phyloP scores from a whole-genome alignment of 2,113 vertebrate genomes.

The Empidonax traillii region DNA sequence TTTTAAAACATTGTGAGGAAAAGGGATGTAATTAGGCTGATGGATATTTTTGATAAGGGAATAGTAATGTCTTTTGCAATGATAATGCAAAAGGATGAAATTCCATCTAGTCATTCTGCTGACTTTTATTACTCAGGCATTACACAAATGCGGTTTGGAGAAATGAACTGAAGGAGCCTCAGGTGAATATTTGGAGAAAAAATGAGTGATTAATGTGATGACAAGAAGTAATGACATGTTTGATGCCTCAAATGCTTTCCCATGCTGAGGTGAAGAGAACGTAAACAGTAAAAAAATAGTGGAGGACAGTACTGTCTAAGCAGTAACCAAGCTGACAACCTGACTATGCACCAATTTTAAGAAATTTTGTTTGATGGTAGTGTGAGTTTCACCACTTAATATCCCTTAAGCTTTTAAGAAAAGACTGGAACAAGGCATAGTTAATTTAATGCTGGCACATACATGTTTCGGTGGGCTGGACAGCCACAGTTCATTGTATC shows the following conservation, averaged over 20 bases:
- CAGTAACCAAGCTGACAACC: not conserved
- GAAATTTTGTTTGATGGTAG: not conserved
- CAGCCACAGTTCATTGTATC: not conserved
- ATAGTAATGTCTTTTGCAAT: slow-evolving; percentile 57
- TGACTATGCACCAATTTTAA: not conserved
- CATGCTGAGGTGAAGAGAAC: not conserved
- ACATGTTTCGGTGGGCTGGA: not conserved
- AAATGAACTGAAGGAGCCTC: slow-evolving; percentile 24
- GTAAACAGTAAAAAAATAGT: not conserved
- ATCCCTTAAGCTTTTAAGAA: not conserved
- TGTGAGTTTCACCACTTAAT: not conserved
- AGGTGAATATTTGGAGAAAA: slow-evolving; percentile 5
- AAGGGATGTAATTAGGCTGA: slow-evolving; percentile 61
- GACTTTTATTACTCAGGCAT: slow-evolving; percentile 38
- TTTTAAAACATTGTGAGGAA: slow-evolving; percentile 56
- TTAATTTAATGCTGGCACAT: not conserved
- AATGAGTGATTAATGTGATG: not conserved
- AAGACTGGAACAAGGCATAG: not conserved
- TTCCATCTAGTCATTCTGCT: slow-evolving; percentile 40
- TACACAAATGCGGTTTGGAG: slow-evolving; percentile 7
- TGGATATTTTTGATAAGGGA: slow-evolving; percentile 67
- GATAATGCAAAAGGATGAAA: slow-evolving; percentile 50
- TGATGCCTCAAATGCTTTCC: not conserved
- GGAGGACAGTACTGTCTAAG: not conserved
- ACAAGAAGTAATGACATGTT: not conserved